Conservation (phyloP, 1,140 invertebrate species). For the Drosophila bifasciata region DNA sequence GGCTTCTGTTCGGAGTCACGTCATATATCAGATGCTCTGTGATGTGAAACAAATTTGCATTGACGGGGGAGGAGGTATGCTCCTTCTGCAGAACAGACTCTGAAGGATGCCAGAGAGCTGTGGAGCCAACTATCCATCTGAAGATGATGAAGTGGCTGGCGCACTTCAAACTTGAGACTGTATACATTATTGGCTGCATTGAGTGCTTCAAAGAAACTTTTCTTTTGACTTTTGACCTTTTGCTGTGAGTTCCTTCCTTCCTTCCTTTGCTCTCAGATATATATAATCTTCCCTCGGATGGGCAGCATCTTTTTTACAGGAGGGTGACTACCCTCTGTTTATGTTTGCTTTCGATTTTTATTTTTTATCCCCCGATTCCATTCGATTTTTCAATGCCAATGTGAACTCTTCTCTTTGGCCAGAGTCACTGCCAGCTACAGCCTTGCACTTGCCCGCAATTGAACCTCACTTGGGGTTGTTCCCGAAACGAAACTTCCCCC, state of each 20-base stretch:
- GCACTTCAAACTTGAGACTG: conserved; percentile 23
- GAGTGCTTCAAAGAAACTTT: conserved; percentile 1
- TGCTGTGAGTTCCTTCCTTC: background rate
- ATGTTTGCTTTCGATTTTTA: conserved; percentile 58
- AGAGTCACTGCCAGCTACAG: conserved; percentile 16
- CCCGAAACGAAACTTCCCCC: conserved; percentile 1
- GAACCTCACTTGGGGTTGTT: conserved; percentile 69
- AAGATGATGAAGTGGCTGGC: conserved; percentile 29
- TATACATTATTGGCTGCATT: conserved; percentile 35
- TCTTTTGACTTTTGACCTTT: conserved; percentile 16
- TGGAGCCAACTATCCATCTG: conserved; percentile 32
- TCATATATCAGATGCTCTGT: conserved; percentile 78
- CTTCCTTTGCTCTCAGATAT: background rate
- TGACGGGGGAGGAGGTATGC: conserved; percentile 6
- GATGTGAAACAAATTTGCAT: conserved; percentile 78
- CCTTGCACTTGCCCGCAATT: conserved; percentile 75
- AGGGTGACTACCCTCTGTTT: conserved; percentile 25
- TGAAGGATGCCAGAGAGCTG: conserved; percentile 19
- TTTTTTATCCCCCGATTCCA: conserved; percentile 29
- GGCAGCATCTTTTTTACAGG: background rate
- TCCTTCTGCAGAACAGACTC: conserved; percentile 9
- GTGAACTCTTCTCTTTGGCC: conserved; percentile 11
- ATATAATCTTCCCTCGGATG: background rate
- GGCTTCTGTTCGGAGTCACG: conserved; percentile 57
- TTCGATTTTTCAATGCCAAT: conserved; percentile 41